Conservation (phyloP, 2,888 invertebrate genomes). For the Drosophila trichaetosa region DNA sequence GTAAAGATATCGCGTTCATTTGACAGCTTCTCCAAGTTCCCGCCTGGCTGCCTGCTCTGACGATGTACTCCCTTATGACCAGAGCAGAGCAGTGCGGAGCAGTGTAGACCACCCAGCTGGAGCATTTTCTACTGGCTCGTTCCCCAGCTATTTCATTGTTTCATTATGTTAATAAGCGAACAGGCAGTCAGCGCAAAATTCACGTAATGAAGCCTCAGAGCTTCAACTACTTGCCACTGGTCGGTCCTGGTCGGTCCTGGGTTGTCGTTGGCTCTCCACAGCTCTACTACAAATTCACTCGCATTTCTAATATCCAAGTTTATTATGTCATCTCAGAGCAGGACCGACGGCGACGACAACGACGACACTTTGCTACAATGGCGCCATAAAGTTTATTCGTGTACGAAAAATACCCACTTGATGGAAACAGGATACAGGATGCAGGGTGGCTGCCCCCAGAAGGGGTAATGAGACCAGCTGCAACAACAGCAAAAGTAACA, state of each 20-base stretch:
- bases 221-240: conserved; percentile 36
- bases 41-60: conserved; percentile 44
- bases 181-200: conserved; percentile 52
- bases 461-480: conserved; percentile 65
- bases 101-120: conserved; percentile 10
- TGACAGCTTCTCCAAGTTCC: conserved; percentile 68
- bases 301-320: conserved; percentile 69
- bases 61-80: conserved; percentile 48
- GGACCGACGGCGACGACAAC: conserved; percentile 41
- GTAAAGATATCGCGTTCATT: conserved; percentile 76
- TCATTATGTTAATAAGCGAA: conserved; percentile 76
- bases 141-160: conserved; percentile 56
- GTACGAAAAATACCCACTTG: conserved; percentile 74
- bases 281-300: conserved; percentile 47
- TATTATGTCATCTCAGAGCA: conserved; percentile 64
- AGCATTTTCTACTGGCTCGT: conserved; percentile 18
- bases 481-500: conserved; percentile 38
- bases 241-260: conserved; percentile 1
- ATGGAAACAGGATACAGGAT: conserved; percentile 37
- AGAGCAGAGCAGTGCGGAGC: neutral
- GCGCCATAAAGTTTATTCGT: conserved; percentile 80
- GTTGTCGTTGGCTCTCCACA: conserved; percentile 2
- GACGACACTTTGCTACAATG: conserved; percentile 74
- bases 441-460: conserved; percentile 37
- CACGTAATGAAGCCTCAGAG: conserved; percentile 56